Base-by-base conservation (phyloP, 2,113 vertebrate species). In the Rhagologus leucostigma region DNA sequence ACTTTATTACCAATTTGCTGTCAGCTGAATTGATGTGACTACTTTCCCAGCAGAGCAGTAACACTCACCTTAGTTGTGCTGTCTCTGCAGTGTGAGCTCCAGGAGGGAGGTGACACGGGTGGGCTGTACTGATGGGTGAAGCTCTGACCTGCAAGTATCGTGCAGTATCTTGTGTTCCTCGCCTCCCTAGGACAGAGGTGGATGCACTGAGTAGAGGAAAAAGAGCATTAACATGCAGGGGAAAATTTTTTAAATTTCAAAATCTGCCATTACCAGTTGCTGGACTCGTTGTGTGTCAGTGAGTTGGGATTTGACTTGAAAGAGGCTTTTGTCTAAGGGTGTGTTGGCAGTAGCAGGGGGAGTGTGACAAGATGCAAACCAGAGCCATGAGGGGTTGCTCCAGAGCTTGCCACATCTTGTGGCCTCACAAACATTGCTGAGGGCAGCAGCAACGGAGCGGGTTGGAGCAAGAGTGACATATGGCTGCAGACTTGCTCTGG, bases 391-490 rank as follows among this genome's bases (percentile, higher is more conserved):
- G 35, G 8, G 6, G 33, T 21, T 88, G 53, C 35, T 75, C 30
- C 4, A 4, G 49, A 85, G 24, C 30, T 37, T 35, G 42, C 16
- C 60, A 14, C 0, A 0, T n/a, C 52, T 27, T 55, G 21, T 57
- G 71, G 24, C 46, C 68, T 68, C 55, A 13, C 23, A 35, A 35
- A 15, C 1, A 1, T 22, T 41, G 62, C 63, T 44, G 55, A 80
- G 76, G 46, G 78, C 65, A 63, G 64, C 8, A 23, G 53, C 49
- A 63, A 9, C 2, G 4, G 22, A 29, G 22, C 1, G 0, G 30
- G 32, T 32, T 27, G 30, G 27, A 53, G 52, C 0, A 2, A 46
- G 30, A 46, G 76, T 30, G 65, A 9, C 69, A 64, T 56, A 6
- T 1, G 23, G 42, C n/a, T 87, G 22, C 60, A 86, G 46, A 24